Percentiles rank a stretch among this genome's conserved stretches.
These are phyloP conservation scores for Troides aeacus DNA, from an alignment of 2,888 invertebrate species.

Conservation along the genomic window DNA sequence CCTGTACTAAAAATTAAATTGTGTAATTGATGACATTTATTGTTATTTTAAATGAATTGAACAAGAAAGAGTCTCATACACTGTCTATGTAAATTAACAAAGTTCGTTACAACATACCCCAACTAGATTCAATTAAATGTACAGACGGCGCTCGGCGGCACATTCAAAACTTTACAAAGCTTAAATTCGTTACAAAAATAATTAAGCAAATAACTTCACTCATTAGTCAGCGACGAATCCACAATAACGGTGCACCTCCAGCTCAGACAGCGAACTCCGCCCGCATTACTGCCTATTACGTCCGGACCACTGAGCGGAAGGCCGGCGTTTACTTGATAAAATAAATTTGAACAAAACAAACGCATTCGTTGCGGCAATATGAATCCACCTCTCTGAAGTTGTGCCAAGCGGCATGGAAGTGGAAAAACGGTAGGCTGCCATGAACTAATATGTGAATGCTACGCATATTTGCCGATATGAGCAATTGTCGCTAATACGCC, in stretches of 20 bases:
- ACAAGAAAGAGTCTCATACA: not conserved
- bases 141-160: conserved; percentile 37
- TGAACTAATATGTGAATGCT: conserved; percentile 74
- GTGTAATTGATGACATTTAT: not conserved
- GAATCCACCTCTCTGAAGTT: conserved; percentile 75
- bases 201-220: conserved; percentile 69
- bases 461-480: conserved; percentile 60
- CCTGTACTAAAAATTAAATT: not conserved
- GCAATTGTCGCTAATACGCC: conserved; percentile 42
- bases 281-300: conserved; percentile 70
- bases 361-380: conserved; percentile 74
- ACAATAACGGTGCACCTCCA: conserved; percentile 41
- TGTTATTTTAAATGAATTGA: not conserved
- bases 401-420: conserved; percentile 75
- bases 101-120: conserved; percentile 33
- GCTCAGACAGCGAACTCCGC: conserved; percentile 41
- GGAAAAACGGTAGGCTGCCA: conserved; percentile 67
- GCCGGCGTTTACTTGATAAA: conserved; percentile 78
- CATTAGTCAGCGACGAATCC: conserved; percentile 63
- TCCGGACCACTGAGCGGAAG: conserved; percentile 68
- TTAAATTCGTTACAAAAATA: conserved; percentile 56
- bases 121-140: conserved; percentile 37
- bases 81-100: conserved; percentile 7
- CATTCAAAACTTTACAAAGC: conserved; percentile 52
- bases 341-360: conserved; percentile 79